phyloP scores from a whole-genome alignment of 1,140 invertebrate genomes.

The Bombus waltoni region DNA sequence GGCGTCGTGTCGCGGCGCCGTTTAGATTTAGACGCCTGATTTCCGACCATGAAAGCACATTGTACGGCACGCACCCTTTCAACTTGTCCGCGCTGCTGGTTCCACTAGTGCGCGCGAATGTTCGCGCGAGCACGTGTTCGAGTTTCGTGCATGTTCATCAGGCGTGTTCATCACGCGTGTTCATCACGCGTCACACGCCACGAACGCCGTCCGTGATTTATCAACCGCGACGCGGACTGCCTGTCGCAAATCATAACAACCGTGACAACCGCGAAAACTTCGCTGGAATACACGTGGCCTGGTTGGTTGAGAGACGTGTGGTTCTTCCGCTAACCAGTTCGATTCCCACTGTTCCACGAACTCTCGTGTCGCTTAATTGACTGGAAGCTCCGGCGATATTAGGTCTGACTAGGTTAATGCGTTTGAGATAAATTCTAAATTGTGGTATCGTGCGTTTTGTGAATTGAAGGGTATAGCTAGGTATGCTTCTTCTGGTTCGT shows the following conservation, averaged over 20 bases:
- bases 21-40: constrained; percentile 78
- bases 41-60: constrained; percentile 72
- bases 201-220: constrained; percentile 47
- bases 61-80: constrained; percentile 61
- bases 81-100: constrained; percentile 24
- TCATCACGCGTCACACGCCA: constrained; percentile 44
- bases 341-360: neutral
- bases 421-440: no score
- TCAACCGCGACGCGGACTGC: constrained; percentile 29
- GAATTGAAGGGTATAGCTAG: neutral
- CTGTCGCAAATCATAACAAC: constrained; percentile 46
- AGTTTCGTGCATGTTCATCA: neutral
- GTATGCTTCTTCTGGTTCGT: no score
- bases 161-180: constrained; percentile 32
- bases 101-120: neutral
- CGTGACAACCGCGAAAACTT: constrained; percentile 51
- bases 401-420: neutral
- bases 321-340: constrained; percentile 5
- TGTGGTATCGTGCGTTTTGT: neutral
- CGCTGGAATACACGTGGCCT: neutral
- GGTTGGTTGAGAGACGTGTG: neutral
- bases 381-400: neutral
- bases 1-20: constrained; percentile 68
- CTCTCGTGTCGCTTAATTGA: neutral
- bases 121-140: no score